A percentile compares a stretch with the other conserved stretches of the same genome.
Conservation (phyloP, 2,113 vertebrate species). For the Baryphthengus martii region DNA sequence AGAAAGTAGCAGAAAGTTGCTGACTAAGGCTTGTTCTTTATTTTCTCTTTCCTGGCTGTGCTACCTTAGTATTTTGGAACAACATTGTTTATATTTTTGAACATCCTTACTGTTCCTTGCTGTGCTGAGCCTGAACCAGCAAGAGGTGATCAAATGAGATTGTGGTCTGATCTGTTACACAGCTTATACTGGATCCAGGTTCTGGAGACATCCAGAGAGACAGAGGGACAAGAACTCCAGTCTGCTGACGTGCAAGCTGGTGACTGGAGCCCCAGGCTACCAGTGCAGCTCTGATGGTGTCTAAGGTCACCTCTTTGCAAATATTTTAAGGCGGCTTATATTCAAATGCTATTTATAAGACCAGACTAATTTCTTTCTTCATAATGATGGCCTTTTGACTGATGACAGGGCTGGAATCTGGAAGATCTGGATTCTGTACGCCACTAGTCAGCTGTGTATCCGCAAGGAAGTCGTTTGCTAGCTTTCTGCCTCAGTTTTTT, state of each 20-base stretch:
- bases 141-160: background rate
- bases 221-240: background rate
- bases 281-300: background rate
- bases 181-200: background rate
- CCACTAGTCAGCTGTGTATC: slow-evolving; percentile 1
- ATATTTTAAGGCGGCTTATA: slow-evolving; percentile 59
- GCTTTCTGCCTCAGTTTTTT: slow-evolving; percentile 14
- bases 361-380: slow-evolving; percentile 54
- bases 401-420: slow-evolving; percentile 48
- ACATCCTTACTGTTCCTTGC: background rate
- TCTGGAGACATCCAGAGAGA: background rate
- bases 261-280: slow-evolving; percentile 14
- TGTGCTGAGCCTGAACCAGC: background rate
- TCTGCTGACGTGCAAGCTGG: background rate
- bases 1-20: background rate
- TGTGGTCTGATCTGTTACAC: background rate
- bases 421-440: slow-evolving; percentile 57
- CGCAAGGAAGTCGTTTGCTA: slow-evolving; percentile 10
- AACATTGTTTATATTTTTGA: background rate
- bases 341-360: slow-evolving; percentile 66
- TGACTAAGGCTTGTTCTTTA: background rate
- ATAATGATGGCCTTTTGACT: slow-evolving; percentile 65
- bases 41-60: background rate
- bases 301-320: slow-evolving; percentile 57
- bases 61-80: background rate